Evolutionary conservation across 1,140 invertebrate species (phyloP), one percentile per base, ranked within the genome.

Genomic region (Pygmarrhopalites habei): DNA sequence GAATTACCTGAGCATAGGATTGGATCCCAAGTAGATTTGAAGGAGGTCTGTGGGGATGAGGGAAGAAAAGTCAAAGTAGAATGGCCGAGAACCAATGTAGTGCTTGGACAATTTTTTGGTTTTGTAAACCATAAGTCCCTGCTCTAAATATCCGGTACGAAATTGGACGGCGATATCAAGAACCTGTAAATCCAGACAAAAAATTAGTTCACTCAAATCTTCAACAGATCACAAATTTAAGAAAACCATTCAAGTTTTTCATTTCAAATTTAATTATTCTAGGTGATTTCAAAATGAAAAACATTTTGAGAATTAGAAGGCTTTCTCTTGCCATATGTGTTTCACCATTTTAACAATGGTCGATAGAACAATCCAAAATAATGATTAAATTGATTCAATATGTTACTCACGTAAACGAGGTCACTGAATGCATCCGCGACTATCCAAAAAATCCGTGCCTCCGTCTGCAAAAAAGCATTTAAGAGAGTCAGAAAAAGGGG

Each of bases 81-180:
- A 95, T 57, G 86, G 82, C 68, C 84, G 85, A 28, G 92, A 94
- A 49, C 84, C 82, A 41, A 92, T 77, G 76, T 97, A 97, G 73
- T 95, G 92, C 51, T 84, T 84, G 28, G 90, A 88, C 43, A 97
- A 78, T 73, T 95, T 95, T 72, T 83, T 87, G 53, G 85, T 87
- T 73, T 96, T 88, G 77, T 93, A 95, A 10, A 91, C 91, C 86
- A 95, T 92, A 7, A 95, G 81, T 15, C 92, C 94, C 75, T 95
- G 91, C 75, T 96, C 92, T 62, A 96, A 79, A 74, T 95, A 96
- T n/a, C 92, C 92, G 29, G 94, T 97, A 49, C 93, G 81, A 70
- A 96, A 86, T 76, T 96, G 93, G 35, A 95, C 88, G 21, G 83
- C 81, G 49, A 96, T 85, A 71, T 65, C 64, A 35, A 35, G 32